Evolutionary conservation across 2,113 vertebrate species (phyloP).

Genomic region (Nycticebus coucang): DNA sequence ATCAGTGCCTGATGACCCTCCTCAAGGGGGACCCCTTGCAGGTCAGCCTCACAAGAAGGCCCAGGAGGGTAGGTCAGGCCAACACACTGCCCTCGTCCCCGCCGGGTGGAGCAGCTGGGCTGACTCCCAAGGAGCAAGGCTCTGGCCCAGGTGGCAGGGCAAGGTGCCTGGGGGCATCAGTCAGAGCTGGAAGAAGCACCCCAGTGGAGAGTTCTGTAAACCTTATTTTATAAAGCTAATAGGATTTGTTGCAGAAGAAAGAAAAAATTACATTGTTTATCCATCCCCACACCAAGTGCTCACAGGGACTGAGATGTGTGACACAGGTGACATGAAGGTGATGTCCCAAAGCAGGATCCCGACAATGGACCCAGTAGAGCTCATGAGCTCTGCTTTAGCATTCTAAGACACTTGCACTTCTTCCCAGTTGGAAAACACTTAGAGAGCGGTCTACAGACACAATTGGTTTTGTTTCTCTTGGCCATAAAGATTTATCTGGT

Average conservation of each 20-base stretch:
- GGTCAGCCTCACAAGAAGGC: no score
- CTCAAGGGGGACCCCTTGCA: no score
- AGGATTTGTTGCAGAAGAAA: slow-evolving; percentile 89
- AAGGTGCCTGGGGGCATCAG: slow-evolving; percentile 84
- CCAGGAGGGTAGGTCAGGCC: no score
- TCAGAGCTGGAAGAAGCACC: slow-evolving; percentile 86
- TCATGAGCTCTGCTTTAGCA: slow-evolving; percentile 91
- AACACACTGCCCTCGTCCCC: no score
- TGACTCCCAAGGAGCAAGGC: no score
- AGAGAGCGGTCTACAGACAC: slow-evolving; percentile 91
- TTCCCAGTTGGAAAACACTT: slow-evolving; percentile 96
- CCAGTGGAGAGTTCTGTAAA: slow-evolving; percentile 88
- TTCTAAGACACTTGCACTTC: slow-evolving; percentile 84
- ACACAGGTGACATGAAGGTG: slow-evolving; percentile 83
- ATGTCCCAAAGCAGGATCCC: slow-evolving; percentile 95
- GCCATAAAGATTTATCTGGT: slow-evolving; percentile 93
- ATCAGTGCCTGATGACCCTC: no score
- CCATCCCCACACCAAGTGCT: slow-evolving; percentile 91
- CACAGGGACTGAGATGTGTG: slow-evolving; percentile 87
- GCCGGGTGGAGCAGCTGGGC: no score
- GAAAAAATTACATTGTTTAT: slow-evolving; percentile 88
- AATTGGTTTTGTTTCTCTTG: slow-evolving; percentile 91
- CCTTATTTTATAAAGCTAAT: slow-evolving; percentile 89
- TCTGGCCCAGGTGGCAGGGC: no score
- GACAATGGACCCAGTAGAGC: slow-evolving; percentile 95